A percentile compares a stretch with the other conserved stretches of the same genome.
Evolutionary conservation across 2,888 invertebrate species (phyloP).

Genomic region (Pristionchus entomophagus): DNA sequence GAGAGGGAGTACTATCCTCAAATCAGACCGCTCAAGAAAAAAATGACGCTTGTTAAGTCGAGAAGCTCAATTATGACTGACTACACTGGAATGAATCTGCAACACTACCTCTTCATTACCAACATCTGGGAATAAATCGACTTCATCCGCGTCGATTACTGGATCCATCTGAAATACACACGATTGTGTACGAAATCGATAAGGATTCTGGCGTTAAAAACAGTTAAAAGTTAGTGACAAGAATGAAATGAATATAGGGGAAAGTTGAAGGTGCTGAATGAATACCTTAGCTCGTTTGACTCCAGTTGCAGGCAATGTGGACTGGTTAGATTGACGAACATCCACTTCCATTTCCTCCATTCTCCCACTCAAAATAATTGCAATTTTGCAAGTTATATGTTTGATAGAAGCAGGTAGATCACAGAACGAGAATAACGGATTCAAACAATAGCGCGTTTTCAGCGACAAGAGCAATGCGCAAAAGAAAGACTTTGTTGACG

Average conservation of each 20-base stretch:
- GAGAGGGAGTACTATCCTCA: background rate
- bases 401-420: background rate
- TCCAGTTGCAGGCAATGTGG: background rate
- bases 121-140: conserved; percentile 11
- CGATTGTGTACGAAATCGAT: background rate
- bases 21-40: background rate
- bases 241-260: background rate
- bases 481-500: background rate
- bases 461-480: background rate
- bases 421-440: background rate
- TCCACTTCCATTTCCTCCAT: conserved; percentile 26
- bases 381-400: background rate
- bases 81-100: background rate
- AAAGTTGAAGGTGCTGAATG: too few species aligned
- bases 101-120: background rate
- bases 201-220: background rate
- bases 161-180: background rate
- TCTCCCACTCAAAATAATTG: background rate
- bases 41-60: background rate
- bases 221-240: background rate
- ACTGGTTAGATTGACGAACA: background rate
- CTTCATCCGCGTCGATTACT: background rate
- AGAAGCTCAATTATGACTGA: too few species aligned
- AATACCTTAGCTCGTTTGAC: conserved; percentile 18
- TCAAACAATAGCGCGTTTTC: background rate